Conservation (phyloP, 2,888 invertebrate genomes). For the Spicauda simplicius region DNA sequence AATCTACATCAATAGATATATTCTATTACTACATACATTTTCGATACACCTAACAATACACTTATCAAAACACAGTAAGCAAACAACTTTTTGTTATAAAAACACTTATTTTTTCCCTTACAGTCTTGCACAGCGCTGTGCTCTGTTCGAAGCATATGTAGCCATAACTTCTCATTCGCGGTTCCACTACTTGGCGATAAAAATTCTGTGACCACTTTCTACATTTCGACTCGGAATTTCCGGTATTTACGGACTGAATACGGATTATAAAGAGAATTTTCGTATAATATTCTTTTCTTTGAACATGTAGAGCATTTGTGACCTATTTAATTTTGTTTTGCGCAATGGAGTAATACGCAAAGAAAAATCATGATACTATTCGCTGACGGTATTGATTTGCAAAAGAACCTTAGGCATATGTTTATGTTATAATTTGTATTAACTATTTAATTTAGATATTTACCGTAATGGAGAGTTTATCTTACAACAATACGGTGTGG, state of each 20-base stretch:
- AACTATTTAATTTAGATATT: too few species aligned
- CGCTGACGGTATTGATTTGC: too few species aligned
- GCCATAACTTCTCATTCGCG: conserved; percentile 35
- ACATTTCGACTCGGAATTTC: conserved; percentile 26
- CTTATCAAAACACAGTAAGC: too few species aligned
- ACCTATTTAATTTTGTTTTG: neutral
- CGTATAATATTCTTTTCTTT: conserved; percentile 13
- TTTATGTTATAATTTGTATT: too few species aligned
- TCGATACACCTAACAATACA: too few species aligned
- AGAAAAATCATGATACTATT: neutral
- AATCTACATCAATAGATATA: too few species aligned
- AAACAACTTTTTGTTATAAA: neutral
- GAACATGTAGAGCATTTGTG: conserved; percentile 5
- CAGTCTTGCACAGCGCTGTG: conserved; percentile 12
- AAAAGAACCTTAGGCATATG: too few species aligned
- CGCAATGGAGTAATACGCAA: neutral
- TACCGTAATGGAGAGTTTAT: too few species aligned
- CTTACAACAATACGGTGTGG: too few species aligned
- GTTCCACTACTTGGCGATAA: conserved; percentile 30
- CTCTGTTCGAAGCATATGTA: conserved; percentile 28
- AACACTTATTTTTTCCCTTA: conserved; percentile 1
- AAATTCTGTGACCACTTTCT: conserved; percentile 35
- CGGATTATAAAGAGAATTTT: conserved; percentile 17
- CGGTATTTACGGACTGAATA: conserved; percentile 27
- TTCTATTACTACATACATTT: too few species aligned